A percentile compares a stretch with the other conserved stretches of the same genome.
Conservation (phyloP, 2,888 invertebrate species). For the Ommatoiulus sabulosus region DNA sequence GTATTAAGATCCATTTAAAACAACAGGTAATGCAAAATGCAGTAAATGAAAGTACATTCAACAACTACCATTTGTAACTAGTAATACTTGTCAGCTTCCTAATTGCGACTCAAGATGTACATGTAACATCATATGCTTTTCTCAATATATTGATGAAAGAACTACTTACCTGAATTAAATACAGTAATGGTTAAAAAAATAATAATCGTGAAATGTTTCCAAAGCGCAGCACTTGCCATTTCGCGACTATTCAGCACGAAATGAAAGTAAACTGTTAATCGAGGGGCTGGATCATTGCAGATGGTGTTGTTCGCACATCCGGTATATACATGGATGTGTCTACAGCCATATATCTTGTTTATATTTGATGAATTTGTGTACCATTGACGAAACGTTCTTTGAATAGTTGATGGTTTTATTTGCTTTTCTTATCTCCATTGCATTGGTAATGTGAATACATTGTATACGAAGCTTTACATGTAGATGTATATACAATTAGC, state of each 20-base stretch:
- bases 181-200: background rate
- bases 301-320: background rate
- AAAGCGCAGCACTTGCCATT: background rate
- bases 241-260: background rate
- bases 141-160: background rate
- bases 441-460: background rate
- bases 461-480: background rate
- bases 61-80: no score
- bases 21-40: no score
- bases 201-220: background rate
- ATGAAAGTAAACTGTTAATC: background rate
- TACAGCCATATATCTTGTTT: background rate
- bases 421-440: background rate
- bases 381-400: background rate
- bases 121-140: no score
- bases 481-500: no score
- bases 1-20: no score
- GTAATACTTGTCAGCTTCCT: no score
- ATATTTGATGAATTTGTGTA: background rate
- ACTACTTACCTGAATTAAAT: constrained; percentile 7
- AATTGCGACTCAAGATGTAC: no score
- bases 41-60: no score
- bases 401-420: background rate
- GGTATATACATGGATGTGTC: background rate
- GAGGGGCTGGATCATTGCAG: background rate